Evolutionary conservation across 2,113 vertebrate species (phyloP), one percentile per base, ranked within the genome.

Genomic region (Nettapus auritus): DNA sequence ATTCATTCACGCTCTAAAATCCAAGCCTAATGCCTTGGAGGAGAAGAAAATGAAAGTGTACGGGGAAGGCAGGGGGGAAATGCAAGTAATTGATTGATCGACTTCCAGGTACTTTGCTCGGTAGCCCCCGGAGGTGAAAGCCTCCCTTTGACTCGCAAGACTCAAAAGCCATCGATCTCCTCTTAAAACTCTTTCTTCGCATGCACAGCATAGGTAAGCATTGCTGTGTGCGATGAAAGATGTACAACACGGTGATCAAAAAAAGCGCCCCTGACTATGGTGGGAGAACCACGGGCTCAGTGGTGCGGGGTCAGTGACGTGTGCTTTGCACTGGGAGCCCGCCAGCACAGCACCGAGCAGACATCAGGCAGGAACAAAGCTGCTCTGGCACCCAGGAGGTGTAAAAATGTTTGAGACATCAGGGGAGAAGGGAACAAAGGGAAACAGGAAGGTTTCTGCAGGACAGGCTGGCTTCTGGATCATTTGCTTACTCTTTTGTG

Each of bases 101-200:
- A 89, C 59, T 93, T 82, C 29, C 86, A 73, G 89, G 71, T 56
- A 62, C 82, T 94, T 93, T 82, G 78, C 52, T 80, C 16, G 8
- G 53, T 50, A 68, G 44, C 13, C 56, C 82, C 48, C 9, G 13
- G 62, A 89, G 79, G 71, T 59, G 50, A 89, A 77, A 93, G 44
- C 22, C 42, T 73, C 86, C 64, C 34, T 96, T 85, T 62, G 52
- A 81, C 73, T 93, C 90, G 21, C 36, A 34, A n/a, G 34, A 23
- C 64, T 69, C 25, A 78, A 87, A 96, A 96, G 57, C n/a, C 82
- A 94, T 73, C 13, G 28, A 85, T 92, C 70, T 92, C 82, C 60
- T 70, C 52, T 57, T 68, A 57, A 66, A 82, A 71, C 55, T 34
- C 31, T 16, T 33, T 31, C 74, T 79, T 77, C 42, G 82, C 69